Base-by-base conservation (phyloP, 2,797 vertebrate species). In the Hydrolagus colliei region DNA sequence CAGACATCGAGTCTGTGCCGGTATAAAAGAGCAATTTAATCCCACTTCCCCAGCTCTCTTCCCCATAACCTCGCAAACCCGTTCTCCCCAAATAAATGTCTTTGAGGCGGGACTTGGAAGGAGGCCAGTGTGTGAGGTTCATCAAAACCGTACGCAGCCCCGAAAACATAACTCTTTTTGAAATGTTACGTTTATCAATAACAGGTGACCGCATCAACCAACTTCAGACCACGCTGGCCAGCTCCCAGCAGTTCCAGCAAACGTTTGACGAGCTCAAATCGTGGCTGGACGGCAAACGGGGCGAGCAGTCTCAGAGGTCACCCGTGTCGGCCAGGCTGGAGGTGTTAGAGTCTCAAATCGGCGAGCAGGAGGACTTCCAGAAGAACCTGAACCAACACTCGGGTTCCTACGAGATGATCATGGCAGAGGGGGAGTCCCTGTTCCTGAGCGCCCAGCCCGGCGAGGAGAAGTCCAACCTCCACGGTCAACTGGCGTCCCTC, bases 241-340 rank as follows among this genome's bases (percentile, higher is more conserved):
- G 96, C 90, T 98, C 97, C 67, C 97, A 99, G 92, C 98, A 99
- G 92, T 99, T 99, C 93, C 97, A 99, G 91, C 97, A 99, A 92
- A 99, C 97, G 96, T 99, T 98, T 86, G 95, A 97, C 89, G 98
- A 99, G 88, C 89, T 99, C 87, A 95, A 95, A 88, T 92, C 92
- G 72, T 99, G 98, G 98, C 93, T 99, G 9, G 95, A 98, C 88
- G 90, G 92, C 86, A 96, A 93, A 90, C 88, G 89, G 87, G 91
- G 91, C 11, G 93, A 95, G 85, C 93, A 93, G 90, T 90, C 92
- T 1, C 91, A 93, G 86, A 89, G 86, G 6, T 92, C 89, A n/a
- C 91, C 94, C 0, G 90, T 99, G 85, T 97, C 98, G 85, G 98
- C 96, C 87, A 95, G 92, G 88, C 92, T 96, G 4, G 95, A 93